These are phyloP conservation scores for Leucophenga montana DNA, from an alignment of 2,888 invertebrate species.

Conservation along the genomic window DNA sequence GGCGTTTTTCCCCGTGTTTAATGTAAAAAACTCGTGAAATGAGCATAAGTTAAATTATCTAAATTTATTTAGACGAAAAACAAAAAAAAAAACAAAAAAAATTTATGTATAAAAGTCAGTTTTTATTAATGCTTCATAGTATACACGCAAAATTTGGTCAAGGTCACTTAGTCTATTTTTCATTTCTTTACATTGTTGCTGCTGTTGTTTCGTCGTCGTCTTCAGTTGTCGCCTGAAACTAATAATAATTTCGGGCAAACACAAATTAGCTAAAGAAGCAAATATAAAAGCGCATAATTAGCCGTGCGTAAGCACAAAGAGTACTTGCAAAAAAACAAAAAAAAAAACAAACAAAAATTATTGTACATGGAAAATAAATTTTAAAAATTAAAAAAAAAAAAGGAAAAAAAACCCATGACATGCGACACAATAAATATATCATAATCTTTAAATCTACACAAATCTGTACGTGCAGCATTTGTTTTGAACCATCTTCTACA, in stretches of 20 bases:
- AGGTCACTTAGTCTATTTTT: slow-evolving; percentile 26
- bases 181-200: slow-evolving; percentile 29
- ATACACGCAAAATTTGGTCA: slow-evolving; percentile 31
- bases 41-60: slow-evolving; percentile 4
- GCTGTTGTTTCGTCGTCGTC: slow-evolving; percentile 22
- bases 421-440: slow-evolving; percentile 7
- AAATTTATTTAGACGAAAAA: neutral
- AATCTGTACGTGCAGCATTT: neutral
- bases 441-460: slow-evolving; percentile 1
- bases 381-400: neutral
- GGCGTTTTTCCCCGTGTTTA: too few species aligned
- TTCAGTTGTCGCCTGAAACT: slow-evolving; percentile 39
- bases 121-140: slow-evolving; percentile 16
- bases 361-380: neutral
- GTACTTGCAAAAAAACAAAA: neutral
- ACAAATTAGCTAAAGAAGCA: neutral
- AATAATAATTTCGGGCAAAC: slow-evolving; percentile 6
- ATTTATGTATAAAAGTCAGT: neutral
- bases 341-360: too few species aligned
- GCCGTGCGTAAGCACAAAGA: neutral
- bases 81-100: neutral
- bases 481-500: too few species aligned
- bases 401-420: neutral
- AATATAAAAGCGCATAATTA: too few species aligned
- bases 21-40: too few species aligned